Conservation (phyloP, 2,888 invertebrate species). For the Ischnus inquisitorius region DNA sequence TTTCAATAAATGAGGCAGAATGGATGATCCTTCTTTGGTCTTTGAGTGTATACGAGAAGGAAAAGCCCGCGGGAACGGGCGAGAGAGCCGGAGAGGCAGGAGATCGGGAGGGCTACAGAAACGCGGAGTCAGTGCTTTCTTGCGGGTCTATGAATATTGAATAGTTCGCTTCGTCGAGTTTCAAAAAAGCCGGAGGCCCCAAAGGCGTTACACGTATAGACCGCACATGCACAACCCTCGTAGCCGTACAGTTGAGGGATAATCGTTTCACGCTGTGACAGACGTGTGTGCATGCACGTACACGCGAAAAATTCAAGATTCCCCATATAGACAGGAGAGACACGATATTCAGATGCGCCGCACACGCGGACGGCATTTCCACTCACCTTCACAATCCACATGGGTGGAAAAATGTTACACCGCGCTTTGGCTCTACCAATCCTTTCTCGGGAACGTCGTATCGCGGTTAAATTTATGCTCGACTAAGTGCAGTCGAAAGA, state of each 20-base stretch:
- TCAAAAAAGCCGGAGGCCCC: conserved; percentile 43
- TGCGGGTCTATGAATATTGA: conserved; percentile 73
- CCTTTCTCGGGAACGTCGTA: not conserved
- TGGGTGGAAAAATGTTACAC: conserved; percentile 31
- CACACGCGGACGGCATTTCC: conserved; percentile 31
- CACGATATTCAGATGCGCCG: not conserved
- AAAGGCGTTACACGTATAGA: conserved; percentile 29
- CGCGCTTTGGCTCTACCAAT: not conserved
- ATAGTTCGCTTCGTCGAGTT: conserved; percentile 69
- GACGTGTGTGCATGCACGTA: conserved; percentile 35
- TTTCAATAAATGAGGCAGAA: conserved; percentile 34
- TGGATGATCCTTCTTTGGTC: conserved; percentile 13
- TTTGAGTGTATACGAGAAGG: conserved; percentile 15
- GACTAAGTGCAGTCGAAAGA: not conserved
- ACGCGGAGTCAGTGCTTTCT: conserved; percentile 71
- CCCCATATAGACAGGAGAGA: conserved; percentile 15
- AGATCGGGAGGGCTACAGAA: conserved; percentile 57
- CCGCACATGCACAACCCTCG: conserved; percentile 15
- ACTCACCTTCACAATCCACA: conserved; percentile 30
- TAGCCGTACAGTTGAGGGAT: conserved; percentile 37
- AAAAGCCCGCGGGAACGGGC: conserved; percentile 41
- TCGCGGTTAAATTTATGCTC: not conserved
- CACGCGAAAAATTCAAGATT: conserved; percentile 36
- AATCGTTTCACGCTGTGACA: conserved; percentile 55
- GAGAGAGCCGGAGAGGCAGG: conserved; percentile 27